Evolutionary conservation across 1,140 invertebrate species (phyloP).

Genomic region (Hyphantria cunea): DNA sequence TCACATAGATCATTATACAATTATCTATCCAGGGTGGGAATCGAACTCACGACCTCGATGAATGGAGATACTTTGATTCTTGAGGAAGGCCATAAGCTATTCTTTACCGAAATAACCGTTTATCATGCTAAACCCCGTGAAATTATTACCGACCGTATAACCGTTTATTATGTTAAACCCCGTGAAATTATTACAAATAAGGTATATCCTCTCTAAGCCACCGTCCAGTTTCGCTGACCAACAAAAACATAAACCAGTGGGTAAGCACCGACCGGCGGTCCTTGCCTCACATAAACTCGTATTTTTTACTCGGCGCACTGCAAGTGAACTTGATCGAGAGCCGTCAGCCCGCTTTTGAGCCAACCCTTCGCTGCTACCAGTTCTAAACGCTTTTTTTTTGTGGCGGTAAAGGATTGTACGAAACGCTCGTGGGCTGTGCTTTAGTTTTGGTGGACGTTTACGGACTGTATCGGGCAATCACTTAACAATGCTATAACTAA

Average conservation of each 20-base stretch:
- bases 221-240: slow-evolving; percentile 36
- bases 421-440: not conserved
- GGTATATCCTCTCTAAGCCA: not conserved
- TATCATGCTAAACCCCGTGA: too few species aligned
- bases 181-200: too few species aligned
- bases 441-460: not conserved
- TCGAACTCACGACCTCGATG: too few species aligned
- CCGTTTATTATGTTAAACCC: too few species aligned
- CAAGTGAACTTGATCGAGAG: slow-evolving; percentile 50
- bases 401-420: slow-evolving; percentile 9
- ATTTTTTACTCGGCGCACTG: slow-evolving; percentile 32
- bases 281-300: not conserved
- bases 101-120: too few species aligned
- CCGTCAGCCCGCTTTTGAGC: slow-evolving; percentile 18
- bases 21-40: too few species aligned
- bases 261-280: slow-evolving; percentile 5
- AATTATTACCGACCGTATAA: too few species aligned
- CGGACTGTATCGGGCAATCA: not conserved
- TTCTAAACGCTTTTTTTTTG: slow-evolving; percentile 20
- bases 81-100: too few species aligned
- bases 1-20: too few species aligned
- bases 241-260: slow-evolving; percentile 44
- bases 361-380: slow-evolving; percentile 19
- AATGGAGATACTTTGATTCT: too few species aligned
- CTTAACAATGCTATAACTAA: too few species aligned